Conservation (phyloP, 2,797 vertebrate genomes). For the Rallus crepitans region DNA sequence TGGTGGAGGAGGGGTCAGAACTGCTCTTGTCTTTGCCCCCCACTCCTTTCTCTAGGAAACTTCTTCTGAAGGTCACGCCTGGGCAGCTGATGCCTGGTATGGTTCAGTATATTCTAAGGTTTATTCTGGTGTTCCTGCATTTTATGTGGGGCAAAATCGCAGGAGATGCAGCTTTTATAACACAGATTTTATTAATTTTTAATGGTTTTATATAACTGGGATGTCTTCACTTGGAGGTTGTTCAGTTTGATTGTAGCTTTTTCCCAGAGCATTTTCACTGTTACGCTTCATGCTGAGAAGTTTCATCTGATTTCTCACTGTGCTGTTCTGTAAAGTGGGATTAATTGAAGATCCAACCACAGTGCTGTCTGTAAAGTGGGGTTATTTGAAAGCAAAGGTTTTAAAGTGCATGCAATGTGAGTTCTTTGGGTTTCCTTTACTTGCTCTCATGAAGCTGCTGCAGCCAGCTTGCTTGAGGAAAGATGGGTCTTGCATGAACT, state of each 20-base stretch:
- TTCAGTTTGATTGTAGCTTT: not conserved
- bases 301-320: not conserved
- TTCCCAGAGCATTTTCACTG: not conserved
- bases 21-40: not conserved
- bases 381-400: not conserved
- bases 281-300: not conserved
- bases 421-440: not conserved
- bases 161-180: not conserved
- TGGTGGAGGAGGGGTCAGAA: not conserved
- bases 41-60: not conserved
- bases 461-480: not conserved
- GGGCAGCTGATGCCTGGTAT: not conserved
- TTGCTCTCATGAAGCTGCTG: not conserved
- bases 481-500: not conserved
- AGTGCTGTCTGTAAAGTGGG: no score
- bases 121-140: not conserved
- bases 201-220: not conserved
- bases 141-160: not conserved
- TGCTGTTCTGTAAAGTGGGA: not conserved
- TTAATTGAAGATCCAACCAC: no score
- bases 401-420: not conserved
- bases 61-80: fast-evolving
- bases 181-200: not conserved
- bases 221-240: not conserved
- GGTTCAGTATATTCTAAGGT: not conserved